Base-by-base conservation (phyloP, 2,113 vertebrate species). In the Catharus fuscescens region DNA sequence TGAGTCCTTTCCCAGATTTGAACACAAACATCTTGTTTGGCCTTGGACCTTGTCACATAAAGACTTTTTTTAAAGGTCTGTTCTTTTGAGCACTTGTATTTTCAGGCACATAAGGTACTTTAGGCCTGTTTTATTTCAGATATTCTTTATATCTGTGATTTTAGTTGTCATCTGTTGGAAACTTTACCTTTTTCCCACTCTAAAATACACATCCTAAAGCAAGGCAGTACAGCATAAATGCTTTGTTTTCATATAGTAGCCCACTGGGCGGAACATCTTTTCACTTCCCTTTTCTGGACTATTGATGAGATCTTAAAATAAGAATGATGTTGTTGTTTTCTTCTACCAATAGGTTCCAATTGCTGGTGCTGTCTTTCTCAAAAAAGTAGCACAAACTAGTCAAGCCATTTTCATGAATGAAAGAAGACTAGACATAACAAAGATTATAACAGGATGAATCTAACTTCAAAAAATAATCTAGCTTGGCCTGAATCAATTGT, bases 201-300 rank as follows among this genome's bases (percentile, higher is more conserved):
- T 59, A 56, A 91, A 95, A 87, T 18, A 34, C 2, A 7, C 5
- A 1, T n/a, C 12, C 44, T 74, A 76, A 57, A 79, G 19, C 61
- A 66, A 87, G 71, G 24, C 61, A 65, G 47, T 56, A 45, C 26
- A 71, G 26, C 67, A 67, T 44, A 62, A 95, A 88, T 62, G 53
- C 40, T 86, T 88, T 93, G 83, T 96, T 97, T 96, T 96, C 76
- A 83, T 69, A 14, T 67, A 61, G n/a, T 79, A 86, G 28, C 31
- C 61, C 60, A n/a, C 45, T 64, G 47, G 80, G 64, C 3, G 0
- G 66, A 95, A 86, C 76, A 83, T 53, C 28, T 90, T 95, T 88
- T 92, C 82, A 81, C 72, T 96, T 96, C 80, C 18, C 53, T 86
- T 95, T 95, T 93, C 72, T 94, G 90, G 36, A 56, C 36, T 69